Evolutionary conservation across 2,888 invertebrate species (phyloP), one percentile per base, ranked within the genome.

Genomic region (Encarsia formosa): DNA sequence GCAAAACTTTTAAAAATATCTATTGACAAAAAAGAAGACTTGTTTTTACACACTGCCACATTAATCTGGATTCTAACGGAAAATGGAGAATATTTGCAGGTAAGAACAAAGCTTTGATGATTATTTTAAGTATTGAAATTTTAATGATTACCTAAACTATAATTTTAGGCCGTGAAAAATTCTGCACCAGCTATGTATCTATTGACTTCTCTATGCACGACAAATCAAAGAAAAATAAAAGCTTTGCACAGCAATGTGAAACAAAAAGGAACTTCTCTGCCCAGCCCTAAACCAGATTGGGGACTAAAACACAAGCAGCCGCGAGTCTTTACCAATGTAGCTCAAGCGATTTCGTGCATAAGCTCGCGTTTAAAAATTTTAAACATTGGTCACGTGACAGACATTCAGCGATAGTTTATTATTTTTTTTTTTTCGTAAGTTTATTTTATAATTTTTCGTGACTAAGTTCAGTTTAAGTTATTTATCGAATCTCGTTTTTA

Each of bases 1-100:
- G 71, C 87, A 34, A 83, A 81, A 62, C 79, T 84, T 66, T 78
- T 88, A 77, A 73, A 53, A 15, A 56, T 61, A 15, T 47, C 62
- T 41, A 32, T 58, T 40, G 63, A 63, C 35, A 56, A 56, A 53
- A 53, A 64, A 50, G 53, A 55, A 5, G 57, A 61, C 20, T 52
- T 69, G 31, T 67, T 68, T 45, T 51, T 67, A 9, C 60, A 64
- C 41, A 56, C 65, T 19, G 64, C 67, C 5, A 70, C 70, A 6
- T 49, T 71, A 6, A 48, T 70, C 4, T 71, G 70, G 70, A 41
- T 68, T 4, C 60, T 70, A n/a, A 55, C 59, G 8, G 60, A 63
- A 16, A 57, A 67, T 56, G 37, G 53, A 15, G 48, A 62, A 3
- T 66, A 63, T 40, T 55, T 56, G 5, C 48, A 62, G 59, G 57